These are phyloP conservation scores for Holotrichia oblita DNA, from an alignment of 1,140 invertebrate species.

Conservation along the genomic window DNA sequence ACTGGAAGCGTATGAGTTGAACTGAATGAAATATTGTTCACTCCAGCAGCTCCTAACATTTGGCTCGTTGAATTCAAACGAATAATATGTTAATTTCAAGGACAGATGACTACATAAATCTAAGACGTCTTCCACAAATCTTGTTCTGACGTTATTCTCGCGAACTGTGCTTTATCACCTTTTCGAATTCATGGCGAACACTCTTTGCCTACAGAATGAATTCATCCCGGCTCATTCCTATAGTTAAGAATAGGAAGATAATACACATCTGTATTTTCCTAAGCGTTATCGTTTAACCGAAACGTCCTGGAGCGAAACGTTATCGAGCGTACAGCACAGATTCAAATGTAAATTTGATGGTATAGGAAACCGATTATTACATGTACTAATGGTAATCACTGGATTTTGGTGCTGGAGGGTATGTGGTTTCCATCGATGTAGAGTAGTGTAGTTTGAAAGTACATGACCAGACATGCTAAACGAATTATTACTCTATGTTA, in stretches of 20 bases:
- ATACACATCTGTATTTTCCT: not conserved
- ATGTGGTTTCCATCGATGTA: not conserved
- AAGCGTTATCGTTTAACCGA: not conserved
- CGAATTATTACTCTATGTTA: not conserved
- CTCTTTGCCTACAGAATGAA: not conserved
- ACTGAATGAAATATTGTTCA: too few relatives aligned
- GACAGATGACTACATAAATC: too few relatives aligned
- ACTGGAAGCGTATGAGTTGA: too few relatives aligned
- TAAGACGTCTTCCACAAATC: too few relatives aligned
- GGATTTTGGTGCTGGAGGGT: not conserved
- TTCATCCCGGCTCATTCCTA: not conserved
- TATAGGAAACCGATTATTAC: slow-evolving; percentile 33
- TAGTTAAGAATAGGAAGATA: not conserved
- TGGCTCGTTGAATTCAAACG: too few relatives aligned
- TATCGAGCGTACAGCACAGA: slow-evolving; percentile 4
- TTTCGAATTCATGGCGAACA: not conserved
- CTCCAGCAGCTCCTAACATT: too few relatives aligned
- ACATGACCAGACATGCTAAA: not conserved
- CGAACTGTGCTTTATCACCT: not conserved
- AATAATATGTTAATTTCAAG: too few relatives aligned
- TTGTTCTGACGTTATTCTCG: not conserved
- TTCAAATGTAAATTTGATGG: slow-evolving; percentile 6
- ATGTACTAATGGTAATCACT: slow-evolving; percentile 10
- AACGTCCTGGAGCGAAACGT: not conserved
- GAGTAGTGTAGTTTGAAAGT: not conserved